These are phyloP conservation scores for Thelaira solivaga DNA, from an alignment of 2,888 invertebrate genomes.

Conservation along the genomic window DNA sequence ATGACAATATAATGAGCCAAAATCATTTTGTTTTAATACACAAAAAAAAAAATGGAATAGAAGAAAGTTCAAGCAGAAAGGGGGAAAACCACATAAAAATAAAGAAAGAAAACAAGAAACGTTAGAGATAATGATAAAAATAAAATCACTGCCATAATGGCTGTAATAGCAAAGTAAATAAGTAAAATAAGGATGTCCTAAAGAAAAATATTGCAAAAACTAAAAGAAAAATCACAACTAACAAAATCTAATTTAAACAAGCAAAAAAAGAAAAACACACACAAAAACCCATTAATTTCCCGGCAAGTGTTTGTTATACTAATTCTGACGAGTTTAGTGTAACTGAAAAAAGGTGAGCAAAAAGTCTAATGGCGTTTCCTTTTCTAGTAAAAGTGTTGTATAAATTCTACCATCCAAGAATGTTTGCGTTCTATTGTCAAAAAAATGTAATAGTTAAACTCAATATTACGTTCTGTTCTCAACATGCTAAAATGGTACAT, in stretches of 20 bases:
- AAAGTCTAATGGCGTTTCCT: too few relatives aligned
- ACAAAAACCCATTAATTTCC: slow-evolving; percentile 52
- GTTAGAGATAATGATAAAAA: slow-evolving; percentile 29
- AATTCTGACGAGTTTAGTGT: slow-evolving; percentile 6
- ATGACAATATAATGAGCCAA: slow-evolving; percentile 75
- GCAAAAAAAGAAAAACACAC: too few relatives aligned
- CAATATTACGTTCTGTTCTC: too few relatives aligned
- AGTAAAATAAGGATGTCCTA: slow-evolving; percentile 35
- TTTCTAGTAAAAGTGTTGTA: too few relatives aligned
- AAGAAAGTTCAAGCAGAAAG: not conserved
- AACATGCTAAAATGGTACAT: too few relatives aligned
- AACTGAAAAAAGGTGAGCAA: too few relatives aligned
- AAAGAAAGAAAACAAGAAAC: not conserved
- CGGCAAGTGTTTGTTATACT: not conserved
- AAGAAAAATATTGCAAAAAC: not conserved
- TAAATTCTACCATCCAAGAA: too few relatives aligned
- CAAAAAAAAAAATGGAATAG: slow-evolving; percentile 39
- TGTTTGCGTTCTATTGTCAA: too few relatives aligned
- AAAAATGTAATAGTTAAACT: too few relatives aligned
- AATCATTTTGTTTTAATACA: slow-evolving; percentile 40
- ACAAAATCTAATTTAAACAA: slow-evolving; percentile 38
- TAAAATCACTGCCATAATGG: slow-evolving; percentile 64
- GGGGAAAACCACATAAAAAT: not conserved
- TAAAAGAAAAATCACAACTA: slow-evolving; percentile 28
- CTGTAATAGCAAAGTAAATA: slow-evolving; percentile 54